A percentile compares a stretch with the other conserved stretches of the same genome.
phyloP scores from a whole-genome alignment of 2,113 vertebrate genomes.

The Tautogolabrus adspersus region DNA sequence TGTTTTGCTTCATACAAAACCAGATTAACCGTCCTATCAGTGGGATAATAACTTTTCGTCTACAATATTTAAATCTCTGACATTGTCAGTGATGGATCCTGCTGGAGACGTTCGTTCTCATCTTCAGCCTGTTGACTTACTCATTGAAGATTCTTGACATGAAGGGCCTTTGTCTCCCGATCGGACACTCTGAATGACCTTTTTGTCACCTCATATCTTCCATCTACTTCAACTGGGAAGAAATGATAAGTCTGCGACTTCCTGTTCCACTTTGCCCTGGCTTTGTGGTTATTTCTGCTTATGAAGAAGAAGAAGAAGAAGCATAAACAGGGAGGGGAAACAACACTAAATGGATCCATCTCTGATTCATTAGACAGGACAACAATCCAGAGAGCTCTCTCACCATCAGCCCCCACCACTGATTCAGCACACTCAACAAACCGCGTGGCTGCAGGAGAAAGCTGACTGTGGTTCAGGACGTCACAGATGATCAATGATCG shows the following conservation, averaged over 20 bases:
- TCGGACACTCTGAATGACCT: background rate
- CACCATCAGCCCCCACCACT: conserved; percentile 2
- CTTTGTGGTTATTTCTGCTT: background rate
- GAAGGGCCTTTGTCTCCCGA: background rate
- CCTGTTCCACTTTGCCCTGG: background rate
- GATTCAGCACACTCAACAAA: background rate
- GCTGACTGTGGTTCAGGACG: background rate
- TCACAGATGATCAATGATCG: background rate
- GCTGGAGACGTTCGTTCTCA: background rate
- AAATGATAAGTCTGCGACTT: background rate
- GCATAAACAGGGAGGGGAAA: background rate
- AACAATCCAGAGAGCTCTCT: background rate
- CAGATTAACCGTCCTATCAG: background rate
- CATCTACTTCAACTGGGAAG: background rate
- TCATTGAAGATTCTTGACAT: background rate
- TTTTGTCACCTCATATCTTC: background rate
- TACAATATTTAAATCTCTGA: too few species aligned
- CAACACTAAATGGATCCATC: background rate
- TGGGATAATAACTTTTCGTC: background rate
- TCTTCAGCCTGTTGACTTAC: background rate
- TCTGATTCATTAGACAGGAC: conserved; percentile 15
- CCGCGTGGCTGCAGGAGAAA: background rate
- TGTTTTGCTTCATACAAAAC: background rate
- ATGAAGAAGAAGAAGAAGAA: background rate
- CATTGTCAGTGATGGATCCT: too few species aligned